Evolutionary conservation across 2,113 vertebrate species (phyloP), one percentile per base, ranked within the genome.

Genomic region (Diglossa brunneiventris): DNA sequence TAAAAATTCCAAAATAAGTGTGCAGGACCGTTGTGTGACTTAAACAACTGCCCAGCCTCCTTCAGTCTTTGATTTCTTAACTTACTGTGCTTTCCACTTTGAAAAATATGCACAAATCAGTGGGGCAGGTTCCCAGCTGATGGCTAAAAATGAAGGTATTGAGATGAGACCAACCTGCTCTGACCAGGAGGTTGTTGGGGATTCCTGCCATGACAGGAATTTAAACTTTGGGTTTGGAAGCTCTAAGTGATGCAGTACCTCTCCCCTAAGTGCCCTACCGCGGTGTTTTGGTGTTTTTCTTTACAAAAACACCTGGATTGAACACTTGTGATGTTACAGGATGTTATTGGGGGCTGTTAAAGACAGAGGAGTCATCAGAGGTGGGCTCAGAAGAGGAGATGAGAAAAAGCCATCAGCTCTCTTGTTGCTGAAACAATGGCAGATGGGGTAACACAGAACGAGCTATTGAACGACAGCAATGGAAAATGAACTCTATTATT

Each of bases 401-500:
- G 61, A 44, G 58, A 35, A 59, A 55, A 90, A 64, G 39, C 56
- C 89, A 42, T 93, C 84, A 92, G 83, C 30, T 19, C 42, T 42
- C 41, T 41, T 95, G 33, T 93, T 96, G 91, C 74, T 94, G 87
- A 94, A 96, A 93, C 88, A 59, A 75, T 70, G 72, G 39, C 87
- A 87, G 75, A 44, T 81, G 52, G 6, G 15, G n/a, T 41, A 37
- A 37, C 33, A 42, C 90, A 78, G 92, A 46, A 14, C 26, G 53
- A 72, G 56, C 69, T 81, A 21, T 69, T 78, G 94, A 97, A 70
- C 80, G 86, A 84, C 94, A 94, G 95, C 95, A 81, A 55, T 92
- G 91, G 95, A 98, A 98, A 98, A 97, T 94, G 96, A 98, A 96
- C 96, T 95, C 42, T 98, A 95, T 98, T 98, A 97, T 98, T 98